phyloP scores from a whole-genome alignment of 2,797 vertebrate genomes.

The Varecia variegata region DNA sequence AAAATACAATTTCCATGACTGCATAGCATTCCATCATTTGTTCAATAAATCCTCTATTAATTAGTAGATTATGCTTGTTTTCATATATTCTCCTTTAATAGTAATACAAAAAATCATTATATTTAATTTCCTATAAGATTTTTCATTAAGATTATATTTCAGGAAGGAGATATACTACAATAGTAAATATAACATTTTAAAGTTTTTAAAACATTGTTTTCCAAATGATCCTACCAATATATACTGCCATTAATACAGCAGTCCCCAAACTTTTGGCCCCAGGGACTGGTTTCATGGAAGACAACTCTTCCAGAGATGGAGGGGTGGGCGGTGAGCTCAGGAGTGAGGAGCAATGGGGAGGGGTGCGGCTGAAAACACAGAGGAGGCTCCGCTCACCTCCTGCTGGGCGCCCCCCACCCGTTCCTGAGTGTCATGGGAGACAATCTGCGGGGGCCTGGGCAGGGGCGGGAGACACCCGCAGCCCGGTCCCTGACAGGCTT shows the following conservation, averaged over 20 bases:
- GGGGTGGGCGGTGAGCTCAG: too few species aligned
- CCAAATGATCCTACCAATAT: neutral
- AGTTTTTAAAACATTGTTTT: neutral
- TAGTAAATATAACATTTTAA: neutral
- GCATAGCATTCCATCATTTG: neutral
- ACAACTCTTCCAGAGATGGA: too few species aligned
- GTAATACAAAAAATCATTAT: neutral
- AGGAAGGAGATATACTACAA: neutral
- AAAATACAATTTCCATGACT: neutral
- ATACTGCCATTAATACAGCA: neutral
- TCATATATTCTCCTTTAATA: neutral
- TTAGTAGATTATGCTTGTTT: neutral
- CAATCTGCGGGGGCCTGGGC: too few species aligned
- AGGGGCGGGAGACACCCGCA: too few species aligned
- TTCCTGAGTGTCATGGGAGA: too few species aligned
- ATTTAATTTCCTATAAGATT: neutral
- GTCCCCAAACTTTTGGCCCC: too few species aligned
- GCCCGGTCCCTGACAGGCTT: too few species aligned
- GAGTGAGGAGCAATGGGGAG: too few species aligned
- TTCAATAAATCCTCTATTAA: neutral
- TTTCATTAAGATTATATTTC: neutral
- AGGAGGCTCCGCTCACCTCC: too few species aligned
- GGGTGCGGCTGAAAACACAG: too few species aligned
- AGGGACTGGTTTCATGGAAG: too few species aligned
- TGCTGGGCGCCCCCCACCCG: too few species aligned